Conservation (phyloP, 1,140 invertebrate species). For the Coelopa frigida region DNA sequence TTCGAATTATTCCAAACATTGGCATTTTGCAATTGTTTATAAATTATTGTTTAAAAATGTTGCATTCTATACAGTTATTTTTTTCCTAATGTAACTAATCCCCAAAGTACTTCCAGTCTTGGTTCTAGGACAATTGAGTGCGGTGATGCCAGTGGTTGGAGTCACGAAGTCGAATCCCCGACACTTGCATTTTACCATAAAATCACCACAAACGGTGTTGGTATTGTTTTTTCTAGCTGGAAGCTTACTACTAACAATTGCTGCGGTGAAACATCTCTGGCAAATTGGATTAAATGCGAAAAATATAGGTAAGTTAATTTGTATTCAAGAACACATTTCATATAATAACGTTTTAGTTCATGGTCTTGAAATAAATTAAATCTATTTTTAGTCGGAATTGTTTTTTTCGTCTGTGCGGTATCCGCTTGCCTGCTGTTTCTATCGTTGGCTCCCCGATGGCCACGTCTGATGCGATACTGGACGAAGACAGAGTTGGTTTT, state of each 20-base stretch:
- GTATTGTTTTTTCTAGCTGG: constrained; percentile 22
- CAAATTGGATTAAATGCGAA: constrained; percentile 32
- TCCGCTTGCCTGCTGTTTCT: constrained; percentile 24
- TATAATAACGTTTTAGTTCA: background rate
- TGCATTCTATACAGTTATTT: background rate
- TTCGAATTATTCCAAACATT: too few species aligned
- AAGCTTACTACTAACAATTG: constrained; percentile 17
- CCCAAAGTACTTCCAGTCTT: constrained; percentile 28
- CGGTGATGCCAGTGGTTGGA: constrained; percentile 28
- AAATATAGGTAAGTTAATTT: constrained; percentile 26
- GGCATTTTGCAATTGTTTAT: too few species aligned
- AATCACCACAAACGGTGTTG: constrained; percentile 23
- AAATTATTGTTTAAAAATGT: background rate
- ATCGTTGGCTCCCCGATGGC: constrained; percentile 27
- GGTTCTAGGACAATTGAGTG: constrained; percentile 31
- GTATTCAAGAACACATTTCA: background rate
- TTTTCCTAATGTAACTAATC: too few species aligned
- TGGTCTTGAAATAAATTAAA: background rate
- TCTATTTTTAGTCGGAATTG: constrained; percentile 24
- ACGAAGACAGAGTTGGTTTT: constrained; percentile 29
- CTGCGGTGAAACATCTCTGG: constrained; percentile 22
- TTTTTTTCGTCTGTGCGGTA: constrained; percentile 25
- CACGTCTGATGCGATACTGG: constrained; percentile 28
- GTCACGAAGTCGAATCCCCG: constrained; percentile 23
- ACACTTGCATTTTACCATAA: constrained; percentile 22